phyloP scores from a whole-genome alignment of 2,113 vertebrate species.

The Clinocottus analis region DNA sequence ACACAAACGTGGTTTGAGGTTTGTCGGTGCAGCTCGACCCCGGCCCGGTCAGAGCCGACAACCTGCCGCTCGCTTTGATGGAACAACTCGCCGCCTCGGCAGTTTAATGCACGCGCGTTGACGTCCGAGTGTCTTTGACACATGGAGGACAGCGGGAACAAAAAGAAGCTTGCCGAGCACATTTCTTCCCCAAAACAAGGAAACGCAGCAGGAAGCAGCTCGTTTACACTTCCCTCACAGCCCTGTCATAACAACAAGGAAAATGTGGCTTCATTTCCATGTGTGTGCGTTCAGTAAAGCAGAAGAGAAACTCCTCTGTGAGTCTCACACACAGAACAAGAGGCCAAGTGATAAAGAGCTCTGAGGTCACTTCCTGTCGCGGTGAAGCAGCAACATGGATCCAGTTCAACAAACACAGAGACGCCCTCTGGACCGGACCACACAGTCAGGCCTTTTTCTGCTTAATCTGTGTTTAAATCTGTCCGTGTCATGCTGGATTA shows the following conservation, averaged over 20 bases:
- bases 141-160: neutral
- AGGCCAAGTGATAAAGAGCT: slow-evolving; percentile 33
- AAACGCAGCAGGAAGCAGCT: neutral
- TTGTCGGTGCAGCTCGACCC: slow-evolving; percentile 79
- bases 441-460: too few relatives aligned
- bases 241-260: neutral
- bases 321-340: slow-evolving; percentile 15
- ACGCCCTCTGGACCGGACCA: too few relatives aligned
- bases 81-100: neutral
- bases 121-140: neutral
- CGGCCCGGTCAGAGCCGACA: too few relatives aligned
- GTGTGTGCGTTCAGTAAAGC: slow-evolving; percentile 18
- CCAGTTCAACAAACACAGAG: slow-evolving; percentile 1
- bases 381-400: neutral
- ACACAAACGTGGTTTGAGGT: slow-evolving; percentile 12
- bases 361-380: slow-evolving; percentile 36
- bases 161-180: neutral
- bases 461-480: slow-evolving; percentile 4
- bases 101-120: neutral
- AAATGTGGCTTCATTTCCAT: slow-evolving; percentile 9
- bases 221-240: neutral
- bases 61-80: too few relatives aligned
- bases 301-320: slow-evolving; percentile 4
- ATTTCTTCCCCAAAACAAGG: neutral
- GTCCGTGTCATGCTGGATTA: neutral